Evolutionary conservation across 2,888 invertebrate genomes (phyloP).

Genomic region (Antheraea assamensis): DNA sequence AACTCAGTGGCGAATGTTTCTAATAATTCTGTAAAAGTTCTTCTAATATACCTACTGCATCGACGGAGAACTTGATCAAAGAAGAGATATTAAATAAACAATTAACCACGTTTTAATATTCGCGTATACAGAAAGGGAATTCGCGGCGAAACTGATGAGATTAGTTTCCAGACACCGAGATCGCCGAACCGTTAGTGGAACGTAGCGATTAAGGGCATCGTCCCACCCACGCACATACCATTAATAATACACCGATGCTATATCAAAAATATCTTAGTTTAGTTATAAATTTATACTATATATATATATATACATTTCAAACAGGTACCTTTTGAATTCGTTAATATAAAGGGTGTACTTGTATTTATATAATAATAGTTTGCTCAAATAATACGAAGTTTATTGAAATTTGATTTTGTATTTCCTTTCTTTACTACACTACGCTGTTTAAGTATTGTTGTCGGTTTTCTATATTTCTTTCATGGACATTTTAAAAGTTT

Average conservation of each 20-base stretch:
- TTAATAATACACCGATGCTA: conserved; percentile 5
- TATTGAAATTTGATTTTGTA: background rate
- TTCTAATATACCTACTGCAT: background rate
- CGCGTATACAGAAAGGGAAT: background rate
- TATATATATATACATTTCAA: background rate
- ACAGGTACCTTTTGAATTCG: background rate
- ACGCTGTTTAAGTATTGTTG: background rate
- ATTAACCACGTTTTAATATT: background rate
- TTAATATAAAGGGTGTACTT: background rate
- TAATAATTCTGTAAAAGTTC: background rate
- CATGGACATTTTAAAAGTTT: background rate
- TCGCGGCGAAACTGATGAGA: background rate
- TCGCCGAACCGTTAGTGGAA: conserved; percentile 8
- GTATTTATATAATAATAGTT: background rate
- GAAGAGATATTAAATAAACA: background rate
- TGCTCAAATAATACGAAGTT: background rate
- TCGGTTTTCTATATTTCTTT: too few species aligned
- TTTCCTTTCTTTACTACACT: background rate
- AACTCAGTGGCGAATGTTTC: background rate
- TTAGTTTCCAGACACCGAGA: background rate
- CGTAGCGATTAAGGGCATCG: conserved; percentile 6
- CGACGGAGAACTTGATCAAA: background rate
- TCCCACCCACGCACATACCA: conserved; percentile 3
- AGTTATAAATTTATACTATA: background rate
- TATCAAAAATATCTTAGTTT: conserved; percentile 5